phyloP scores from a whole-genome alignment of 2,888 invertebrate genomes.

The Gandaritis pyraliata region DNA sequence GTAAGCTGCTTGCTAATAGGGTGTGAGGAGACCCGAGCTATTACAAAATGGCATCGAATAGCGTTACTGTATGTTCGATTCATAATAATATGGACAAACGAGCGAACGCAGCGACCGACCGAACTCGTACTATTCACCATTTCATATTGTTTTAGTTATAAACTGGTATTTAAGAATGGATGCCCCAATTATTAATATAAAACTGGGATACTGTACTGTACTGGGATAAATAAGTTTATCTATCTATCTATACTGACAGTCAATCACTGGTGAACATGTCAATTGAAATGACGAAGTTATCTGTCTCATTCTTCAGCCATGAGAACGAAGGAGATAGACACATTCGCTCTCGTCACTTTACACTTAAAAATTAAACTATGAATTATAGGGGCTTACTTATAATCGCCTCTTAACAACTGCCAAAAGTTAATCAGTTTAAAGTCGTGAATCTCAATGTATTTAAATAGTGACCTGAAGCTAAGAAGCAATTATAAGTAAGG shows the following conservation, averaged over 20 bases:
- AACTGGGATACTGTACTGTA: too few relatives aligned
- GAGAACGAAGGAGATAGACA: slow-evolving; percentile 16
- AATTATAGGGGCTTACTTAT: too few relatives aligned
- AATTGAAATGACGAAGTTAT: neutral
- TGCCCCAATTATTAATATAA: too few relatives aligned
- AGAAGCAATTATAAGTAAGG: too few relatives aligned
- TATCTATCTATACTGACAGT: neutral
- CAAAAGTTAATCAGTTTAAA: too few relatives aligned
- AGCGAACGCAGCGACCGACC: slow-evolving; percentile 47
- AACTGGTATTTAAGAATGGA: too few relatives aligned
- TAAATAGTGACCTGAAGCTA: too few relatives aligned
- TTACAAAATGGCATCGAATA: slow-evolving; percentile 61
- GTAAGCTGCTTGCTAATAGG: neutral
- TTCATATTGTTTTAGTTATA: neutral
- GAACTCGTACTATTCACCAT: slow-evolving; percentile 11
- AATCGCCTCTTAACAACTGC: too few relatives aligned
- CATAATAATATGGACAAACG: slow-evolving; percentile 53
- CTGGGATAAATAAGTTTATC: too few relatives aligned
- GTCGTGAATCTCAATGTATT: neutral
- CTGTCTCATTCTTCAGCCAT: slow-evolving; percentile 23
- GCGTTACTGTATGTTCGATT: slow-evolving; percentile 55
- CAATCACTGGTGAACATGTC: neutral
- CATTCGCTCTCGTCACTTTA: neutral
- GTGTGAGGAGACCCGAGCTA: slow-evolving; percentile 37
- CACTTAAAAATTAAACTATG: too few relatives aligned